Evolutionary conservation across 37 sponge, comb jelly and placozoan species (phyloP).

Genomic region (Dysidea cf. avara): DNA sequence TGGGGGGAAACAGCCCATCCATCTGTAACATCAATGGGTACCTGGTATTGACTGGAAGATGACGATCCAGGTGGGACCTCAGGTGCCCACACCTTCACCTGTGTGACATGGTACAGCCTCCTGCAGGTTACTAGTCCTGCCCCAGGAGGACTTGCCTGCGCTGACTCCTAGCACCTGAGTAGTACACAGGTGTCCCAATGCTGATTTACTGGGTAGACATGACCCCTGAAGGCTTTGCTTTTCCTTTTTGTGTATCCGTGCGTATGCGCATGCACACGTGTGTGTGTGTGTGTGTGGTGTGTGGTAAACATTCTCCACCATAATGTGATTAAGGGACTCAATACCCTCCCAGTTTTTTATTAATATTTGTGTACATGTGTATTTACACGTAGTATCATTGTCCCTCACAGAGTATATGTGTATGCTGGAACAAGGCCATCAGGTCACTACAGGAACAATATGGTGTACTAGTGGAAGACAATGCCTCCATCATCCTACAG

Average conservation of each 20-base stretch:
- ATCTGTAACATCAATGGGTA: no score
- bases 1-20: no score
- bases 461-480: slow-evolving; percentile 47
- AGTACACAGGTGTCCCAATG: no score
- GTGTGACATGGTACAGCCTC: no score
- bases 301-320: neutral
- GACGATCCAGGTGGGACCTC: no score
- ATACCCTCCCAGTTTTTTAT: neutral
- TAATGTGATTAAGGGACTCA: neutral
- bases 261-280: neutral
- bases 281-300: slow-evolving; percentile 1
- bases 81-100: no score
- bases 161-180: no score
- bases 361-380: neutral
- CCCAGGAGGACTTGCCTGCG: no score
- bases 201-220: no score
- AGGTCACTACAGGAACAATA: slow-evolving; percentile 52
- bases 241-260: neutral
- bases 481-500: slow-evolving; percentile 59
- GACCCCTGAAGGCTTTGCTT: neutral
- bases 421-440: slow-evolving; percentile 41
- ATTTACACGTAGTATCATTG: neutral
- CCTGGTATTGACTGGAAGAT: no score
- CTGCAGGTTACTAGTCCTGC: no score
- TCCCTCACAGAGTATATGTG: slow-evolving; percentile 46